Evolutionary conservation across 2,113 vertebrate species (phyloP).

Genomic region (Muscicapa adusta): DNA sequence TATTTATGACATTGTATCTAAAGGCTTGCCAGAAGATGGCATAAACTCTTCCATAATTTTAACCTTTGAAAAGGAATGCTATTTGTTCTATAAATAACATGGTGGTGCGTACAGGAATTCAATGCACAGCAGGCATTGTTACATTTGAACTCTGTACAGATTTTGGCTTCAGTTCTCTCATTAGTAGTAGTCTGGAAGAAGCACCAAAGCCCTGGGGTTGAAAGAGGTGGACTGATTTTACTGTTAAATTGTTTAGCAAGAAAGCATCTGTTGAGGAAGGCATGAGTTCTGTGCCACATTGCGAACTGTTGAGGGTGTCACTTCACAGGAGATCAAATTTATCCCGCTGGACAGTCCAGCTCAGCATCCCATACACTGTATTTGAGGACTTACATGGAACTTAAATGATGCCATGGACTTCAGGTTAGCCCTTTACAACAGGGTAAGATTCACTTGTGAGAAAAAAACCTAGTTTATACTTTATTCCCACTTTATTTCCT

Average conservation of each 20-base stretch:
- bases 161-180: not conserved
- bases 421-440: not conserved
- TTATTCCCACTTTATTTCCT: not conserved
- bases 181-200: not conserved
- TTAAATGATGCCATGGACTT: not conserved
- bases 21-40: conserved; percentile 25
- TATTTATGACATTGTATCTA: not conserved
- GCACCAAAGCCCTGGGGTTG: not conserved
- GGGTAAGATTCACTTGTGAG: not conserved
- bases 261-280: not conserved
- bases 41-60: conserved; percentile 49
- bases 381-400: not conserved
- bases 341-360: not conserved
- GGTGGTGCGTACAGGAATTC: not conserved
- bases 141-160: not conserved
- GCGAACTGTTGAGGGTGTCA: not conserved
- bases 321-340: not conserved
- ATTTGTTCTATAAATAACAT: conserved; percentile 16
- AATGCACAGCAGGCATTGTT: conserved; percentile 7
- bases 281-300: not conserved
- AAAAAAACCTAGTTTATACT: not conserved
- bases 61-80: conserved; percentile 33
- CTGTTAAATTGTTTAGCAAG: not conserved
- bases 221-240: not conserved
- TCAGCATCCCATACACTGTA: not conserved